phyloP scores from a whole-genome alignment of 2,888 invertebrate genomes.

The Calephelis perditalis region DNA sequence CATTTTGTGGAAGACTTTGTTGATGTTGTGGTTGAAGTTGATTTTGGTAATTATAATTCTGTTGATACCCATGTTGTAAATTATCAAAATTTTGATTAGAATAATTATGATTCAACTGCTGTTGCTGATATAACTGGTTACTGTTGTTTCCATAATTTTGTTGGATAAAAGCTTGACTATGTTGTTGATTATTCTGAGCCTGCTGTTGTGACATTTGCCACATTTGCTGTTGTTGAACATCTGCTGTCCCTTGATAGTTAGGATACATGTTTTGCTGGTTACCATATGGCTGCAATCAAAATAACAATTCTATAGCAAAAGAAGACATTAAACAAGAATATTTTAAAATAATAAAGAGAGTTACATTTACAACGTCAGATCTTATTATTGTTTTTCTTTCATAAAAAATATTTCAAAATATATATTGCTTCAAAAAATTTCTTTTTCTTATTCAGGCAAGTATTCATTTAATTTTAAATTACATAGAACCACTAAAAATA shows the following conservation, averaged over 20 bases:
- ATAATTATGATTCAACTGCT: conserved; percentile 56
- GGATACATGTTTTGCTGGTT: conserved; percentile 57
- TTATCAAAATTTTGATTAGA: conserved; percentile 43
- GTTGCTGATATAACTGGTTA: conserved; percentile 54
- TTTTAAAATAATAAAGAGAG: not conserved
- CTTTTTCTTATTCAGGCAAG: no score
- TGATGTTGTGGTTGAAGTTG: conserved; percentile 43
- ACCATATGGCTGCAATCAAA: conserved; percentile 52
- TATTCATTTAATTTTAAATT: conserved; percentile 20
- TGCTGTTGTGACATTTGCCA: conserved; percentile 49
- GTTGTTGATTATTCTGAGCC: conserved; percentile 63
- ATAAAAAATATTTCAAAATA: no score
- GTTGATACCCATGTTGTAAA: conserved; percentile 47
- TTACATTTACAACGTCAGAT: no score
- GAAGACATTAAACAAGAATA: not conserved
- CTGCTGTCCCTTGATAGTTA: conserved; percentile 45
- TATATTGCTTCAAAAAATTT: no score
- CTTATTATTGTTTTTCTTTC: no score
- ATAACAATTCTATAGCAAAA: conserved; percentile 4
- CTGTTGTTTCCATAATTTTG: conserved; percentile 50
- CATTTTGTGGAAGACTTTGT: conserved; percentile 42
- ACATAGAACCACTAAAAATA: conserved; percentile 37
- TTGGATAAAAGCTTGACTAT: conserved; percentile 55
- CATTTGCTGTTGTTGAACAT: conserved; percentile 47
- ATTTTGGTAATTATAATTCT: conserved; percentile 48